Evolutionary conservation across 2,888 invertebrate genomes (phyloP).

Genomic region (Perizoma affinitatum): DNA sequence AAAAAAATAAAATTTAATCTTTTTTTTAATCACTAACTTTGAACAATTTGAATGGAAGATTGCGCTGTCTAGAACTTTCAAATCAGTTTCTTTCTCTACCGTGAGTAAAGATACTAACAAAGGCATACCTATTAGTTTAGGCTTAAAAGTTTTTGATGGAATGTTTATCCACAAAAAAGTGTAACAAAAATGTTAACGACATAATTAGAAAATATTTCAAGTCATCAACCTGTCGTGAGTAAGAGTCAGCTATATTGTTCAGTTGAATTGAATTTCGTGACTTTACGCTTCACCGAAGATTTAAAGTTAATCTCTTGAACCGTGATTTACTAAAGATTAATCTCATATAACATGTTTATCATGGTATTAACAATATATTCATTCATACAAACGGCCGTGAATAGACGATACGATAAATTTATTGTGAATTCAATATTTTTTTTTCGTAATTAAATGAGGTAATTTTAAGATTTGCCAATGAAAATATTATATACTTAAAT

Average conservation of each 20-base stretch:
- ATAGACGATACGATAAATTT: no score
- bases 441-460: no score
- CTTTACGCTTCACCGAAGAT: slow-evolving; percentile 14
- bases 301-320: slow-evolving; percentile 8
- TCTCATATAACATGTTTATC: background rate
- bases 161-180: slow-evolving; percentile 22
- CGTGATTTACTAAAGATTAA: background rate
- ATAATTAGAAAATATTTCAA: slow-evolving; percentile 29
- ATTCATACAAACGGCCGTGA: background rate
- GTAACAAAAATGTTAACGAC: slow-evolving; percentile 24
- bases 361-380: background rate
- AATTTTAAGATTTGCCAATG: no score
- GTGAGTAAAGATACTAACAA: slow-evolving; percentile 1
- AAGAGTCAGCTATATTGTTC: slow-evolving; percentile 11
- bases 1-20: no score
- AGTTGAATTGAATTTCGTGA: slow-evolving; percentile 20
- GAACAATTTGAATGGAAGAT: no score
- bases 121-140: background rate
- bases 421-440: no score
- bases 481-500: no score
- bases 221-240: slow-evolving; percentile 35
- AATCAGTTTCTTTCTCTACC: background rate
- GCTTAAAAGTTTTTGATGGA: slow-evolving; percentile 6
- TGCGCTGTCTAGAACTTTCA: no score
- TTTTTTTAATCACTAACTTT: no score